Conservation (phyloP, 2,113 vertebrate species). For the Pelecanoides urinatrix region DNA sequence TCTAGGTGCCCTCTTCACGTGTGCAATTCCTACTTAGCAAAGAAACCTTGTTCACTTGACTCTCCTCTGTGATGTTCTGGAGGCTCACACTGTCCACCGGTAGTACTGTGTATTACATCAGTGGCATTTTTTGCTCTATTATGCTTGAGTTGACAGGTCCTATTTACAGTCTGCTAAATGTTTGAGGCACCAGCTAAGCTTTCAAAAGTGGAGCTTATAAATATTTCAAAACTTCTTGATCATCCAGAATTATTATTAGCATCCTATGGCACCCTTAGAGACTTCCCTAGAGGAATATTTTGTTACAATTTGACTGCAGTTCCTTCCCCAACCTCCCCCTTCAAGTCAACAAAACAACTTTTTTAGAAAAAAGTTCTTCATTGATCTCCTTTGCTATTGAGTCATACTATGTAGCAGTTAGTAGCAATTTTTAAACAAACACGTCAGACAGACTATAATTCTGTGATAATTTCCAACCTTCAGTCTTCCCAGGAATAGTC, state of each 20-base stretch:
- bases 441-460: not conserved
- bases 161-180: not conserved
- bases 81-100: rapidly evolving
- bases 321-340: not conserved
- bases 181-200: not conserved
- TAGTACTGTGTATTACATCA: not conserved
- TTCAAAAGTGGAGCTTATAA: not conserved
- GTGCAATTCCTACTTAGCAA: not conserved
- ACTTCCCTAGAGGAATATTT: not conserved
- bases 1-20: not conserved
- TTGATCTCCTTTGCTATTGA: not conserved
- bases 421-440: not conserved
- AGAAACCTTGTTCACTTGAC: not conserved
- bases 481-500: not conserved
- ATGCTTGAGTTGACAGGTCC: not conserved
- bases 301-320: not conserved
- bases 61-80: not conserved
- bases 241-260: not conserved
- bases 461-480: not conserved
- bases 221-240: not conserved
- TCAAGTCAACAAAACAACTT: not conserved
- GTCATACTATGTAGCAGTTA: not conserved
- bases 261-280: not conserved
- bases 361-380: not conserved
- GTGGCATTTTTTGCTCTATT: not conserved